These are phyloP conservation scores for Tylochromis polylepis DNA, from an alignment of 2,113 vertebrate genomes.

Conservation along the genomic window DNA sequence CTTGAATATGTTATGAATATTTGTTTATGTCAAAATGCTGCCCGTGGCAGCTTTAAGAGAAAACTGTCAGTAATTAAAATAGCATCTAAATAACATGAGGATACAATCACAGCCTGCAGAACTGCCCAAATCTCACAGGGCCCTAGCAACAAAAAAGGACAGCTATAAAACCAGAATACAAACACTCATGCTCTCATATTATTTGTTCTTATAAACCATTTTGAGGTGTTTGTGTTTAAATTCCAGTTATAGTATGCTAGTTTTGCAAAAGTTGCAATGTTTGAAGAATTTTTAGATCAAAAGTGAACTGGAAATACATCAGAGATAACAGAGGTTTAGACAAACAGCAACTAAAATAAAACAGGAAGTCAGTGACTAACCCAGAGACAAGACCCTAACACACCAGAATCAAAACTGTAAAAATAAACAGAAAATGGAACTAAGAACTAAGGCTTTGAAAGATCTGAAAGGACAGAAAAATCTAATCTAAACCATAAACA, in stretches of 20 bases:
- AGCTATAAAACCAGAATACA: not conserved
- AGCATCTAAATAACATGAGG: not conserved
- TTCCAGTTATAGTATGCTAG: not conserved
- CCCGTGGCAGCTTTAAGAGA: not conserved
- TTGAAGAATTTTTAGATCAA: not conserved
- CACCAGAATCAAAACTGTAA: not conserved
- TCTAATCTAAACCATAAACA: accelerated
- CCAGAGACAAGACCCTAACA: not conserved
- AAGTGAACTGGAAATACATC: not conserved
- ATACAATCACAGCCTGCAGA: not conserved
- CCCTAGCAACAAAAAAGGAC: not conserved
- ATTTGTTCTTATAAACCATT: not conserved
- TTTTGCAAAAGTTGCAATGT: not conserved
- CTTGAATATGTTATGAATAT: not conserved
- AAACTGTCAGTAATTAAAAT: not conserved
- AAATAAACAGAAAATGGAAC: not conserved
- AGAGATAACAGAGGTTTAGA: not conserved
- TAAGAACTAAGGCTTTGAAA: not conserved
- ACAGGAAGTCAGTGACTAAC: not conserved
- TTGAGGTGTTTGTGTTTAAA: not conserved
- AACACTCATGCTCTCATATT: not conserved
- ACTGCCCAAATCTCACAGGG: not conserved
- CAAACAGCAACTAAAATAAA: not conserved
- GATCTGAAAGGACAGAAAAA: not conserved
- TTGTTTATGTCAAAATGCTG: not conserved